These are phyloP conservation scores for Rhinolophus ferrumequinum DNA, from an alignment of 2,113 vertebrate species.

Conservation along the genomic window DNA sequence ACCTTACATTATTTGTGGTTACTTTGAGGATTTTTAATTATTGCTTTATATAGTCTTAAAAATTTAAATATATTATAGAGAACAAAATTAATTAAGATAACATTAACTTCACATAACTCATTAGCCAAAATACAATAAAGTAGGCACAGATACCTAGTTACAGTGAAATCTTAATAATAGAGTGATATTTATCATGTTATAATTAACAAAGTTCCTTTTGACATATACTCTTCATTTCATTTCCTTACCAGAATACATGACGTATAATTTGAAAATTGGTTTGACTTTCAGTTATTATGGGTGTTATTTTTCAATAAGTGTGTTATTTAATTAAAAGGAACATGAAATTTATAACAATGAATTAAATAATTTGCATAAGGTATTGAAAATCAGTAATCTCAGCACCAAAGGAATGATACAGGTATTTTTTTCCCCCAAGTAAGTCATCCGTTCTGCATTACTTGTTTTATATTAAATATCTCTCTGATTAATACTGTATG, in stretches of 20 bases:
- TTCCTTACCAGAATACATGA: not conserved
- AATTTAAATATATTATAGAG: not conserved
- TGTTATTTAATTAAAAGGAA: not conserved
- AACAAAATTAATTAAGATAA: not conserved
- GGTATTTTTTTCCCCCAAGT: not conserved
- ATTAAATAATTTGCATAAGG: not conserved
- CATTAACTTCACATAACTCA: not conserved
- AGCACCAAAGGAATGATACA: not conserved
- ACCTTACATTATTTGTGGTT: not conserved
- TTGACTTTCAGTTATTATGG: slow-evolving; percentile 7
- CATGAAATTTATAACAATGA: not conserved
- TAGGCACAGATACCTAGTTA: not conserved
- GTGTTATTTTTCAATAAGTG: not conserved
- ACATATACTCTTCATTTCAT: not conserved
- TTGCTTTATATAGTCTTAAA: not conserved
- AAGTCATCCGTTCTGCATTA: not conserved
- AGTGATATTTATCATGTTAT: not conserved
- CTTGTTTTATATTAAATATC: not conserved
- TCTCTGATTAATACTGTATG: not conserved
- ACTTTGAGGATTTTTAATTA: not conserved
- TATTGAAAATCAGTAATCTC: slow-evolving; percentile 27
- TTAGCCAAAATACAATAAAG: not conserved
- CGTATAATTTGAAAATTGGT: slow-evolving; percentile 11
- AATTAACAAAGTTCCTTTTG: not conserved
- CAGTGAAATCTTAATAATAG: not conserved